Evolutionary conservation across 1,140 invertebrate genomes (phyloP), one percentile per base, ranked within the genome.

Genomic region (Drosophila kikkawai): DNA sequence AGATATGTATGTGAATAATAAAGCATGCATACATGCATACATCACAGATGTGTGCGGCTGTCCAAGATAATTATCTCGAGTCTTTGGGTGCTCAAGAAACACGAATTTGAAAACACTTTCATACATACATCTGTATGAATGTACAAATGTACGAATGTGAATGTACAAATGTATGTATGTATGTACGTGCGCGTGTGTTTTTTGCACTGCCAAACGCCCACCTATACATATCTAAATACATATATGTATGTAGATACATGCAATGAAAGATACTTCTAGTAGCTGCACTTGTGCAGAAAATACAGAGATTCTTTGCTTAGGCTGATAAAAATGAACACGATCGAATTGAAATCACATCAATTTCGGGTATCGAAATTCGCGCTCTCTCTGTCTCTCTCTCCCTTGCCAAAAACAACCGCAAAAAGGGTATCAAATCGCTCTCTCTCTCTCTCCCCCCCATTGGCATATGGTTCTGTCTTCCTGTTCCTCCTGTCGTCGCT

Each of bases 401-500:
- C 53, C 34, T 39, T 22, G 8, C 13, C 51, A 22, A 55, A 55
- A 56, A 56, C 36, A 56, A 26, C 11, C 36, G 19, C 36, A 56
- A 26, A 53, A 56, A 56, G 53, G 53, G 36, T 26, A 56, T 56
- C 53, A 56, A 56, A 39, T 39, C 53, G 53, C 19, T 39, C 53
- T 26, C 53, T 56, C 51, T 55, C 51, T 22, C 34, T 32, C 34
- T 4, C 51, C 5, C 50, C 29, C 36, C 32, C 39, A 56, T 76
- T 76, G 45, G 45, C 70, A 39, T 58, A 63, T 55, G 57, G 50
- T 73, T 45, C 53, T 75, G 41, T 41, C 51, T 57, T 50, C 68
- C 47, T 75, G 41, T 36, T 42, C 44, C 51, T 32, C 29, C 63
- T 68, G 65, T 36, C 60, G 19, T 56, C 51, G 51, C 34, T 26